Conservation (phyloP, 2,888 invertebrate genomes). For the Andrena bicolor region DNA sequence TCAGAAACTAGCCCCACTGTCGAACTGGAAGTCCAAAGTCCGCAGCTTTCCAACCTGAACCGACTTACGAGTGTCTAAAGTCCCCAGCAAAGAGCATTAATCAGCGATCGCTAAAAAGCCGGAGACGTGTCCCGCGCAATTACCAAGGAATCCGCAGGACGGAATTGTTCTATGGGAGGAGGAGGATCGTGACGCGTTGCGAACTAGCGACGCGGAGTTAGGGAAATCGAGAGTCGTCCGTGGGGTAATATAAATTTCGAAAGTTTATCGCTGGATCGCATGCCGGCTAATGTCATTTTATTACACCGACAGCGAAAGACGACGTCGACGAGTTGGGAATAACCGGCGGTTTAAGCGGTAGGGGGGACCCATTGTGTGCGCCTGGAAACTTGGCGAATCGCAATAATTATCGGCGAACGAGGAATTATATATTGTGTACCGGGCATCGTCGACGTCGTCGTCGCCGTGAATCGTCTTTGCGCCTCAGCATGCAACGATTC, state of each 20-base stretch:
- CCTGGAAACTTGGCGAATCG: constrained; percentile 80
- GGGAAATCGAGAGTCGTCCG: constrained; percentile 61
- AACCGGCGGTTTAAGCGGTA: constrained; percentile 61
- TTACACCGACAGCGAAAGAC: constrained; percentile 75
- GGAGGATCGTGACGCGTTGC: constrained; percentile 46
- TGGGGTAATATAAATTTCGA: constrained; percentile 79
- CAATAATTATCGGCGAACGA: constrained; percentile 84
- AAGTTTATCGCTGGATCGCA: constrained; percentile 84
- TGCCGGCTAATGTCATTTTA: constrained; percentile 83
- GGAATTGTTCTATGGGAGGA: constrained; percentile 55
- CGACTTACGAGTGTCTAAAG: constrained; percentile 18
- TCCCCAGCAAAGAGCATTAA: constrained; percentile 15
- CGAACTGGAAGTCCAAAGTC: not conserved
- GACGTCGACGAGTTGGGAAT: constrained; percentile 75
- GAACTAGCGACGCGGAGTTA: not conserved
- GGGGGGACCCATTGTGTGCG: constrained; percentile 67
- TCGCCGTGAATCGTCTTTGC: constrained; percentile 66
- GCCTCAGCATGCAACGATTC: constrained; percentile 72
- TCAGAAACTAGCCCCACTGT: not conserved
- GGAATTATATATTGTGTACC: constrained; percentile 83
- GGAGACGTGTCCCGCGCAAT: constrained; percentile 46
- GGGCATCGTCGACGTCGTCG: constrained; percentile 53
- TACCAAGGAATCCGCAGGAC: constrained; percentile 61
- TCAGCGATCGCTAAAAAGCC: constrained; percentile 26
- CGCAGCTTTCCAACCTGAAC: not conserved